Evolutionary conservation across 2,888 invertebrate genomes (phyloP).

Genomic region (Nasonovia ribisnigri): DNA sequence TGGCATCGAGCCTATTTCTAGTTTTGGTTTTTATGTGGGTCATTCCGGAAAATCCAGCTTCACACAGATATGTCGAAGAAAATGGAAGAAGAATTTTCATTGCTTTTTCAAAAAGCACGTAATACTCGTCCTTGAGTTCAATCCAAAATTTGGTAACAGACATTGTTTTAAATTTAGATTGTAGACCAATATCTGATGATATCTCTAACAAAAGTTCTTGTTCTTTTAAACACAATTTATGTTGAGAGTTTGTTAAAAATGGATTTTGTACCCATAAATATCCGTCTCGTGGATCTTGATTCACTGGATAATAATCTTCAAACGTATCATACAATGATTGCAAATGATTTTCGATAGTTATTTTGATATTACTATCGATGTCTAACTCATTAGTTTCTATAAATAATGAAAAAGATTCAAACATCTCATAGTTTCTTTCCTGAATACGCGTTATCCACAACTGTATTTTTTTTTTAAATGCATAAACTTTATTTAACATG

Average conservation of each 20-base stretch:
- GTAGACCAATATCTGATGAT: too few relatives aligned
- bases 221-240: not conserved
- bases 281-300: constrained; percentile 12
- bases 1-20: too few relatives aligned
- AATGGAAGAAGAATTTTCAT: too few relatives aligned
- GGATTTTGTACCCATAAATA: constrained; percentile 7
- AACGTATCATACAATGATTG: not conserved
- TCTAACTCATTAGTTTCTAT: not conserved
- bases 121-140: too few relatives aligned
- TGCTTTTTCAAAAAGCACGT: too few relatives aligned
- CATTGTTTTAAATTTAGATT: too few relatives aligned
- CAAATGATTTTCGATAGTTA: not conserved
- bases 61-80: too few relatives aligned
- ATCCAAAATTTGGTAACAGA: too few relatives aligned
- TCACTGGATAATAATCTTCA: constrained; percentile 4
- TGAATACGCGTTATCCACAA: constrained; percentile 16
- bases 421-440: constrained; percentile 23
- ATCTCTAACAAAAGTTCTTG: too few relatives aligned
- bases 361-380: not conserved
- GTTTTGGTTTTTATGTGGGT: too few relatives aligned
- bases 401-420: constrained; percentile 21
- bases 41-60: too few relatives aligned
- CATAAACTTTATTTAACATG: not conserved
- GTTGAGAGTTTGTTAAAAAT: not conserved
- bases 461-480: constrained; percentile 33